Base-by-base conservation (phyloP, 2,888 invertebrate species). In the Philereme vetulata region DNA sequence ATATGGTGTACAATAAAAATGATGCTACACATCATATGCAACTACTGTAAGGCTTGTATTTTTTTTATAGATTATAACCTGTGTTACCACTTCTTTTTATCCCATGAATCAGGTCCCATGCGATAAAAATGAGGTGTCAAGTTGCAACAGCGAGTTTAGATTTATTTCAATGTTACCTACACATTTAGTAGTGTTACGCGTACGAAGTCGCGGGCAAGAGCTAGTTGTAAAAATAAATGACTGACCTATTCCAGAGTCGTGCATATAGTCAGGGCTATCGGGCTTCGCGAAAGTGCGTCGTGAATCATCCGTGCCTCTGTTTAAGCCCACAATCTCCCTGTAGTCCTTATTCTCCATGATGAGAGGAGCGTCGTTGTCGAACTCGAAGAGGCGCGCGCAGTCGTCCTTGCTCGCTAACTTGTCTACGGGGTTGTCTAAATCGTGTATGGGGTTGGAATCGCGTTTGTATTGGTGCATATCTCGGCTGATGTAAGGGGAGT, bases 351-450 rank as follows among this genome's bases (percentile, higher is more conserved):
- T 90, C 70, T 91, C 92, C 83, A 89, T 84, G 45, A 94, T 93
- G 35, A 91, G 81, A 0, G 92, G 92, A 4, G 92, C 91, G 71
- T 93, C 92, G 73, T 93, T 93, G 70, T 94, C 94, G 74, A 94
- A 94, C 76, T 93, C 94, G 75, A 94, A 93, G 43, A 93, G 80
- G 50, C 90, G 80, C 48, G 92, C 86, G 77, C 92, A 93, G 66
- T 92, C 92, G 47, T 90, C 92, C 68, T 89, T 88, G 74, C 82
- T 84, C 2, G 88, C 84, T 33, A 92, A 76, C 60, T 92, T 88
- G 71, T 92, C 91, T 53, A 91, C 90, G 10, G 88, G 82, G 68
- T 90, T 85, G 67, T 85, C 86, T 50, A 87, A 74, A 34, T 87
- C 84, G 63, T 78, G 78, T 57, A 79, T 76, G 56, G 82, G 80